Evolutionary conservation across 2,888 invertebrate species (phyloP), one percentile per base, ranked within the genome.

Genomic region (Tinea trinotella): DNA sequence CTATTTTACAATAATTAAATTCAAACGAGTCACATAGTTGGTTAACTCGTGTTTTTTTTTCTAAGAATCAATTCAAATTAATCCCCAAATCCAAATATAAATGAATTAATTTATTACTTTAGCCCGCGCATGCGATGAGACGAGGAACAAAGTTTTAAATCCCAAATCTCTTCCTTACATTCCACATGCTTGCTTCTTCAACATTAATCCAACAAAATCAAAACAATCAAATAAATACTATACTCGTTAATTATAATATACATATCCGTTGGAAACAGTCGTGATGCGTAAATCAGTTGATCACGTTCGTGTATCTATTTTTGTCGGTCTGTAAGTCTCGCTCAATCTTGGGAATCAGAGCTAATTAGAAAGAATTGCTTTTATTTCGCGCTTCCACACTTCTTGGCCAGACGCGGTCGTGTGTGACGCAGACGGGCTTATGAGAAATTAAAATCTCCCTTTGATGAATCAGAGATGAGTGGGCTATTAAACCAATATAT

Each of bases 311-410:
- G 48, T 48, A n/a, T 50, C 50, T 50, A 50, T 50, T 50, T 50
- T 24, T 50, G 24, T 24, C 24, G 13, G 18, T 6, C 22, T 50
- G 24, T 50, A 24, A 24, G 50, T 24, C 50, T 50, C 24, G 24
- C n/a, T 17, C 40, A 15, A 40, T 40, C 73, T 71, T 68, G 64
- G 67, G 24, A 22, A 64, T 68, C 62, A 58, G 69, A 67, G 80
- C 76, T 85, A 83, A 84, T 84, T 85, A 84, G 78, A 84, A 85
- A 84, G 82, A 83, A 85, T 84, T 79, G 82, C 79, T 84, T 82
- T 85, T 85, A 84, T 85, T 84, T 82, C 68, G 77, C 80, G 75
- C 75, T 77, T 77, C 76, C 79, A 78, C 50, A 50, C 50, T 50
- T 24, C 20, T 50, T 24, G 24, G 50, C 18, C 46, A 46, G 50